Conservation (phyloP, 2,797 vertebrate genomes). For the Cheirogaleus major region DNA sequence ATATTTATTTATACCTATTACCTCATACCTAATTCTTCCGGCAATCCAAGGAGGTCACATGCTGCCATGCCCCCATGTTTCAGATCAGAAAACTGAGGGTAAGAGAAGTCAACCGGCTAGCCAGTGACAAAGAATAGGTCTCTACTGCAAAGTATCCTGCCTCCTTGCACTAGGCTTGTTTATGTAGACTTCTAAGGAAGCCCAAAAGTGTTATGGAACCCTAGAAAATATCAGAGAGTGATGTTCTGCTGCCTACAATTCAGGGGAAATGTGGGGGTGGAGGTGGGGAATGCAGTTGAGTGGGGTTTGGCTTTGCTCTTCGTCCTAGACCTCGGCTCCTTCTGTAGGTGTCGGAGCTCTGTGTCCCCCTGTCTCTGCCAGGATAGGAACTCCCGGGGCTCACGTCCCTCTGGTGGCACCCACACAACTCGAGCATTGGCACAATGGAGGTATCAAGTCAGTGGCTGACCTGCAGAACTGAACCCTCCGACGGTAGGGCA, state of each 20-base stretch:
- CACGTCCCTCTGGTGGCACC: background rate
- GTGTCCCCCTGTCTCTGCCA: background rate
- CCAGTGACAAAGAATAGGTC: background rate
- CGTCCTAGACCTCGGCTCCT: background rate
- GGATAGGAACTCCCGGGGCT: background rate
- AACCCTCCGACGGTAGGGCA: background rate
- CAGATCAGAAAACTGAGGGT: conserved; percentile 14
- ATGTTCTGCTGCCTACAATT: background rate
- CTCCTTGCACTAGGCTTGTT: background rate
- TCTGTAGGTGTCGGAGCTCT: background rate
- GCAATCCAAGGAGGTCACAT: background rate
- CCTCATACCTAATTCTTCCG: background rate
- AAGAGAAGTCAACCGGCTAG: background rate
- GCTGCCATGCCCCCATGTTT: background rate
- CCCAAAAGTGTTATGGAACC: background rate
- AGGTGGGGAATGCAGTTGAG: background rate
- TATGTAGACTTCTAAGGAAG: background rate
- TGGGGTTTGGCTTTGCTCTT: background rate
- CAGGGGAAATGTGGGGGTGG: background rate
- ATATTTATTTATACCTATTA: background rate
- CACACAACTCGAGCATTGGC: background rate
- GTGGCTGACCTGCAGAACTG: background rate
- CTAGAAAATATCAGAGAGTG: background rate
- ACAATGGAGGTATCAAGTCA: background rate
- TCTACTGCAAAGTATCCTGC: background rate